Percentiles rank a stretch among this genome's conserved stretches.
Evolutionary conservation across 2,888 invertebrate genomes (phyloP).

Genomic region (Pandemis heparana): DNA sequence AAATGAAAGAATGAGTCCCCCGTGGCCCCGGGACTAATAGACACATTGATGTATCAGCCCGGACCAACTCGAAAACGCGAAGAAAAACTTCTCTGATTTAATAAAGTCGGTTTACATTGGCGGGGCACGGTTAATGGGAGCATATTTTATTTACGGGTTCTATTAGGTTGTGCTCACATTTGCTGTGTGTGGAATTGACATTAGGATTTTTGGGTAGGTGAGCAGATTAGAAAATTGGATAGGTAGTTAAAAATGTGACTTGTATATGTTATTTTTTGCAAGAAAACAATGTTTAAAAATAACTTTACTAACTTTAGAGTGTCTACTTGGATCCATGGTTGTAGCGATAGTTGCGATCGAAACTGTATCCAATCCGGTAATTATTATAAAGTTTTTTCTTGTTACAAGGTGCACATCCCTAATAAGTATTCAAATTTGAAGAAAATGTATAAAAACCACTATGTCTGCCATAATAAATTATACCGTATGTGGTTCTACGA

Average conservation of each 20-base stretch:
- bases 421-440: neutral
- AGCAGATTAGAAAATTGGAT: neutral
- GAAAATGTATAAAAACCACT: neutral
- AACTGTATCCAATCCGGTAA: too few species aligned
- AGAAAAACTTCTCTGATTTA: conserved; percentile 45
- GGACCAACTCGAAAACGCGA: conserved; percentile 46
- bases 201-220: neutral
- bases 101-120: conserved; percentile 55
- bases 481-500: neutral
- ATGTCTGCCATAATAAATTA: too few species aligned
- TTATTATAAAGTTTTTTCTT: too few species aligned
- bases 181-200: neutral
- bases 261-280: too few species aligned
- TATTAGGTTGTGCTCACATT: conserved; percentile 43
- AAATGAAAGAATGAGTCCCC: conserved; percentile 78
- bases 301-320: too few species aligned
- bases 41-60: conserved; percentile 76
- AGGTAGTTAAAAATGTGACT: neutral
- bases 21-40: conserved; percentile 64
- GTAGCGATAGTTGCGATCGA: too few species aligned
- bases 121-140: conserved; percentile 60
- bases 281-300: too few species aligned
- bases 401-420: neutral
- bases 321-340: too few species aligned
- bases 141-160: conserved; percentile 70